A percentile compares a stretch with the other conserved stretches of the same genome.
Conservation (phyloP, 2,797 vertebrate genomes). For the Poeciliopsis turneri region DNA sequence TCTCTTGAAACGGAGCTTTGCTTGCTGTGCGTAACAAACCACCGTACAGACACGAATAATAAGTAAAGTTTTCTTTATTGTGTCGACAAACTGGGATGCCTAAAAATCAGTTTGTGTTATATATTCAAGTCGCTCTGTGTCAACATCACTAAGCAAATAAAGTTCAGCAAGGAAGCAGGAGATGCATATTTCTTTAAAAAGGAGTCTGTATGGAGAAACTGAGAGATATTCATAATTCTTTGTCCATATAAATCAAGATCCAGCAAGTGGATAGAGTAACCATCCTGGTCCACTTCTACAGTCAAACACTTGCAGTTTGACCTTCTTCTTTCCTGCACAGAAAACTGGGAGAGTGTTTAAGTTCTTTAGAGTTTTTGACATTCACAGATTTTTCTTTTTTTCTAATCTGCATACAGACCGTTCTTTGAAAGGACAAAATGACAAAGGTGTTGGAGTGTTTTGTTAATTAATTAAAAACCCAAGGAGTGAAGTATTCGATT, state of each 20-base stretch:
- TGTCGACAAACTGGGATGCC: constrained; percentile 42
- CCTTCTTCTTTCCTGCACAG: constrained; percentile 8
- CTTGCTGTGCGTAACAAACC: constrained; percentile 42
- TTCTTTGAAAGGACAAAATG: constrained; percentile 10
- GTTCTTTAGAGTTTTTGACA: constrained; percentile 10
- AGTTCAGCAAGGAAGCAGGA: constrained; percentile 69
- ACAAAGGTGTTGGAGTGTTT: constrained; percentile 14
- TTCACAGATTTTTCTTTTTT: background rate
- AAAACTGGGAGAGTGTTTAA: background rate
- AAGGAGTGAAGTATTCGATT: constrained; percentile 19
- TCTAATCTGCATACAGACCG: background rate
- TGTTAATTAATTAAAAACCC: constrained; percentile 7
- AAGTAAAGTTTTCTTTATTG: constrained; percentile 65
- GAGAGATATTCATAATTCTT: background rate
- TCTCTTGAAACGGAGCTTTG: constrained; percentile 53
- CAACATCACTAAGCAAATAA: constrained; percentile 70
- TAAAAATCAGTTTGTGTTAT: constrained; percentile 79
- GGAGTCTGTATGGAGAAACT: constrained; percentile 28
- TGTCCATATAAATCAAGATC: constrained; percentile 10
- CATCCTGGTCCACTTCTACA: constrained; percentile 25
- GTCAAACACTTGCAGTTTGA: constrained; percentile 18
- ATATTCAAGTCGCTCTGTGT: constrained; percentile 73
- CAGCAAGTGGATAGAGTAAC: background rate
- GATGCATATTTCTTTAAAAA: constrained; percentile 38
- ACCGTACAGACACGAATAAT: constrained; percentile 46